Evolutionary conservation across 2,113 vertebrate genomes (phyloP).

Genomic region (Anolis sagrei): DNA sequence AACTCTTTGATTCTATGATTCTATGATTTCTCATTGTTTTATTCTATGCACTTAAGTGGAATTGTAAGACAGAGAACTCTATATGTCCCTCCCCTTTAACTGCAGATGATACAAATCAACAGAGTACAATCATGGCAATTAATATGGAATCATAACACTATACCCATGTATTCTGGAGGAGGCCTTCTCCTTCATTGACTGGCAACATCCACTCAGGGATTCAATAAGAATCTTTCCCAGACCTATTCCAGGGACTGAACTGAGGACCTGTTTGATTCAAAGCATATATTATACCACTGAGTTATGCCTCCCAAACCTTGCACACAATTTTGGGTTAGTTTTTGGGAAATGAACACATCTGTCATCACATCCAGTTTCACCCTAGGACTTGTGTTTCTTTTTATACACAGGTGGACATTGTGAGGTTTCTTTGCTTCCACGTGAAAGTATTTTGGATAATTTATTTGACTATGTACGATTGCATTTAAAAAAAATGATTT

Average conservation of each 20-base stretch:
- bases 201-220: background rate
- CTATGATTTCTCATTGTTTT: too few relatives aligned
- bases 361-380: background rate
- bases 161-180: too few relatives aligned
- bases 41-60: too few relatives aligned
- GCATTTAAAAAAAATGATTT: slow-evolving; percentile 42
- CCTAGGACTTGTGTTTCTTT: background rate
- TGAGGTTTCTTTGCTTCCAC: background rate
- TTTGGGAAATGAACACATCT: background rate
- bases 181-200: background rate
- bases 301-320: background rate
- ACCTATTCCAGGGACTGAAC: background rate
- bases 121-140: too few relatives aligned
- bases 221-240: background rate
- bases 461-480: slow-evolving; percentile 42
- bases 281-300: background rate
- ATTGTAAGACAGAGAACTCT: too few relatives aligned
- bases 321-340: background rate
- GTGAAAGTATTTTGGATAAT: too few relatives aligned
- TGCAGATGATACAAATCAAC: too few relatives aligned
- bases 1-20: too few relatives aligned
- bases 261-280: background rate
- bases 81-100: too few relatives aligned
- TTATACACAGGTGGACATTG: slow-evolving; percentile 22
- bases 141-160: too few relatives aligned